Conservation (phyloP, 2,888 invertebrate species). For the Plemyria rubiginata region DNA sequence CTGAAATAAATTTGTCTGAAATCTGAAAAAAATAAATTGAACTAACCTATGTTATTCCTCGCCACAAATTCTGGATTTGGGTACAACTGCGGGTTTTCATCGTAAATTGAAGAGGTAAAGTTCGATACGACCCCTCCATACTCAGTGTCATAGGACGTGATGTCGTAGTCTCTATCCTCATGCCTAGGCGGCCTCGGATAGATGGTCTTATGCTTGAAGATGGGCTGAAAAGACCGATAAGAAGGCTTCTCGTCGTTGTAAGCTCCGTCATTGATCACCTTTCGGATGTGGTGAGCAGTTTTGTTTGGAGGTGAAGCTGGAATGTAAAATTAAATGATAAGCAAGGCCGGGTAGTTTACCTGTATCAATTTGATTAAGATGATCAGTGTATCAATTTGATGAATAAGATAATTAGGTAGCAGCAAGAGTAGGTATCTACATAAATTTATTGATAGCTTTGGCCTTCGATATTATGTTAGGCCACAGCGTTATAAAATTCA, state of each 20-base stretch:
- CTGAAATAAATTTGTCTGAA: no score
- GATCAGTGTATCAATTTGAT: no score
- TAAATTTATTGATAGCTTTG: not conserved
- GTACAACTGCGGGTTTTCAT: constrained; percentile 78
- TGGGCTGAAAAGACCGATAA: constrained; percentile 73
- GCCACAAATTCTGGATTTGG: constrained; percentile 77
- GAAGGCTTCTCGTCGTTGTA: constrained; percentile 68
- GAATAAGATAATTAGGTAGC: no score
- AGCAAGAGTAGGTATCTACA: no score
- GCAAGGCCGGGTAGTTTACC: no score
- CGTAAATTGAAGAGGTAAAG: constrained; percentile 80
- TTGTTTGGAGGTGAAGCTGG: constrained; percentile 66
- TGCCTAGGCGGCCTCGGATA: constrained; percentile 66
- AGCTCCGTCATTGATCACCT: constrained; percentile 59
- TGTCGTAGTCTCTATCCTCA: constrained; percentile 75
- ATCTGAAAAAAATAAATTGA: not conserved
- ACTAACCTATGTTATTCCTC: constrained; percentile 67
- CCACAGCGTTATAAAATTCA: not conserved
- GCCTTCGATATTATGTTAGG: not conserved
- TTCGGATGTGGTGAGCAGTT: constrained; percentile 63
- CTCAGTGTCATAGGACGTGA: constrained; percentile 75
- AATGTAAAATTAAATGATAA: constrained; percentile 34
- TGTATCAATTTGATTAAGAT: no score
- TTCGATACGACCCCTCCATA: constrained; percentile 80
- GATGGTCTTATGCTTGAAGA: constrained; percentile 66